Evolutionary conservation across 2,113 vertebrate genomes (phyloP), one percentile per base, ranked within the genome.

Genomic region (Diphyllodes magnificus): DNA sequence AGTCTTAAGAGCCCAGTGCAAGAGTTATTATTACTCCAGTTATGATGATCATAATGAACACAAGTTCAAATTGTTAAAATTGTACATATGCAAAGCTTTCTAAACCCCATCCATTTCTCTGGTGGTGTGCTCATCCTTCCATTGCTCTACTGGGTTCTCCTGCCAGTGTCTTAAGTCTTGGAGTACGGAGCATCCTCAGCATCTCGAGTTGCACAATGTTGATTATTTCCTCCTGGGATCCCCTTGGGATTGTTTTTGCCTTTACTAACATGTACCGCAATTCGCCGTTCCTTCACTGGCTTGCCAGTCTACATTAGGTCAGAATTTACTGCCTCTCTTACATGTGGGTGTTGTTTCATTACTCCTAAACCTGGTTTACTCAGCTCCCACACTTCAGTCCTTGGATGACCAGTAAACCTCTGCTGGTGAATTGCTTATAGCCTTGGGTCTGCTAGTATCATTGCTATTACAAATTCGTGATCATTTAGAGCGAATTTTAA

Each of bases 181-280:
- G 20, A 6, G 8, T 50, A 16, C 0, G 1, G 27, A 57, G 50
- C 28, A 86, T 27, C 15, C 25, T 83, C 33, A 66, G 37, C 59
- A 61, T 59, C 20, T 39, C 1, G 1, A 50, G 28, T 4, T 68
- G 8, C 25, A 17, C 1, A 1, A 9, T 31, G 15, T 21, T 54
- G 42, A 21, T 78, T 8, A 82, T 80, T 50, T 87, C 47, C 57
- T 75, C 42, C 42, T 23, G 37, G 31, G 12, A 45, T 31, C 24
- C 45, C 49, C 45, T 35, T 68, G 57, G 9, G 37, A 57, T 81
- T 0, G 0, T 53, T 61, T 69, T 24, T 77, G 63, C 37, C 33
- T 37, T 51, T 51, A 37, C 33, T 44, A 19, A 44, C 33, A 7
- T 4, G 17, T 30, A 66, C 25, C 1, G 0, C 11, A 68, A 15